A percentile compares a stretch with the other conserved stretches of the same genome.
phyloP scores from a whole-genome alignment of 2,113 vertebrate species.

The Corythaixoides concolor region DNA sequence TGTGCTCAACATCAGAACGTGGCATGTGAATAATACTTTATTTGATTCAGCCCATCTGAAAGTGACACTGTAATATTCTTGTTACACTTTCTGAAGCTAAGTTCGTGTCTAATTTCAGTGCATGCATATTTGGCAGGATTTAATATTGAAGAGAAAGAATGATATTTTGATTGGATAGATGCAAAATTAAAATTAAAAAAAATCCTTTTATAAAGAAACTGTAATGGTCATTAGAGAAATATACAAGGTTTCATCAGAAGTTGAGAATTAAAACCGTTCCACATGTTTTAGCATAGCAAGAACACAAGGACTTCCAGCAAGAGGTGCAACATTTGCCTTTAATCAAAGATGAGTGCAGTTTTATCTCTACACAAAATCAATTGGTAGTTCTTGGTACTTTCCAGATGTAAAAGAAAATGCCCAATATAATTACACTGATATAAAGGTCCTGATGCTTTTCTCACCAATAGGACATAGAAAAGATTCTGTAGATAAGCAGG shows the following conservation, averaged over 20 bases:
- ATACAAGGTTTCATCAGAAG: neutral
- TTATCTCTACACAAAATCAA: neutral
- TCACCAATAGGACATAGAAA: neutral
- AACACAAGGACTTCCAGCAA: neutral
- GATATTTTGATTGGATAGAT: neutral
- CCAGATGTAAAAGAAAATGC: neutral
- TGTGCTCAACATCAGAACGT: fast-evolving
- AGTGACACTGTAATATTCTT: neutral
- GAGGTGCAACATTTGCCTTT: neutral
- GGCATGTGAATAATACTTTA: neutral
- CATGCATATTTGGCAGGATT: neutral
- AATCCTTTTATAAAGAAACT: neutral
- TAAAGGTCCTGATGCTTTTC: neutral
- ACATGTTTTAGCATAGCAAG: neutral
- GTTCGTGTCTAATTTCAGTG: neutral
- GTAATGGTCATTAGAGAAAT: neutral
- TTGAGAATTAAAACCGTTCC: neutral
- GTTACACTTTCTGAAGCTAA: neutral
- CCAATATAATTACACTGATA: neutral
- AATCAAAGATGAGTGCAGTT: neutral
- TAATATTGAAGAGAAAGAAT: neutral
- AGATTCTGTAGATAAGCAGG: conserved; percentile 2
- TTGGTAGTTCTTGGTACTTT: neutral
- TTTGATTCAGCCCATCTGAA: neutral
- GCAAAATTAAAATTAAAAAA: neutral